Evolutionary conservation across 1,140 invertebrate species (phyloP).

Genomic region (Latrodectus geometricus): DNA sequence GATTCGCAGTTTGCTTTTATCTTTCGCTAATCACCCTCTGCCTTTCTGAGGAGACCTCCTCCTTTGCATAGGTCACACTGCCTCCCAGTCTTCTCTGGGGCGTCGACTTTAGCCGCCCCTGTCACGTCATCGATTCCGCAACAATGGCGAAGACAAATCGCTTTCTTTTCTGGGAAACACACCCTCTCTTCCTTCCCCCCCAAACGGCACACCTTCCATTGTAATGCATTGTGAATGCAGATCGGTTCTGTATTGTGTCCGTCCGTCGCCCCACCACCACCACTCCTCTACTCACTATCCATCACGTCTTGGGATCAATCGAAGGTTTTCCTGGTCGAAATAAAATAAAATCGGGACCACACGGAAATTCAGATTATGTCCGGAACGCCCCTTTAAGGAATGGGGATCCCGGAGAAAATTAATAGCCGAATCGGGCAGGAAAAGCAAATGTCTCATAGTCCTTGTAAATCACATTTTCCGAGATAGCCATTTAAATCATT

Average conservation of each 20-base stretch:
- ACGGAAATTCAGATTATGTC: background rate
- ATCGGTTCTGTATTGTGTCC: background rate
- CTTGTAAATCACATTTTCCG: no score
- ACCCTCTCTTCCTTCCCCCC: background rate
- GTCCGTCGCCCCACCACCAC: background rate
- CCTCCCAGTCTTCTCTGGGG: background rate
- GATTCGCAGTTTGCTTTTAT: background rate
- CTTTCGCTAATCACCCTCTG: background rate
- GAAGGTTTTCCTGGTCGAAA: background rate
- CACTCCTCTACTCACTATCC: background rate
- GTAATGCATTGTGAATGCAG: background rate
- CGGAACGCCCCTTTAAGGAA: background rate
- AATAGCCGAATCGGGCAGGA: no score
- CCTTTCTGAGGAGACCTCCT: background rate
- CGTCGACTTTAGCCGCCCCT: background rate
- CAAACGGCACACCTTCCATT: background rate
- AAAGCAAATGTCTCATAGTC: no score
- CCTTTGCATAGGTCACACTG: background rate
- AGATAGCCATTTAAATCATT: no score
- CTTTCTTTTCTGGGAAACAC: background rate
- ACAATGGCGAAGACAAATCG: background rate
- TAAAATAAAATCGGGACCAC: no score
- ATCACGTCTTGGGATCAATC: background rate
- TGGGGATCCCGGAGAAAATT: no score
- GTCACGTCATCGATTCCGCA: background rate